Base-by-base conservation (phyloP, 2,113 vertebrate species). In the Castor canadensis region DNA sequence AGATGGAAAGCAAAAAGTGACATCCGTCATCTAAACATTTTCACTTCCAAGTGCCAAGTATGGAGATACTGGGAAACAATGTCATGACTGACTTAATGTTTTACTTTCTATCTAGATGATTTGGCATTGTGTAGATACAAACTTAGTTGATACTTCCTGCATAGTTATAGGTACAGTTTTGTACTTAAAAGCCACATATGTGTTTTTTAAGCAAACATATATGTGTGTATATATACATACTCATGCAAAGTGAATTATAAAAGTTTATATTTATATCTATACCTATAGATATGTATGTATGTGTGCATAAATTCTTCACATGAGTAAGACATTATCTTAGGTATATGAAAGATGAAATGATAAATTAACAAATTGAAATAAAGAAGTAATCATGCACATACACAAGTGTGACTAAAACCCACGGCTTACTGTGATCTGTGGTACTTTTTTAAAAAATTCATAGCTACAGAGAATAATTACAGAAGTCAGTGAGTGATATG, bases 1-100 rank as follows among this genome's bases (percentile, higher is more conserved):
- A 97, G 72, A 97, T 94, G 95, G 94, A 87, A 96, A 95, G 69
- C 86, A 66, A 73, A 79, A 92, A 91, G 91, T 38, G 79, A 47
- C 82, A 95, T 96, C 77, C 40, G 89, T 92, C 91, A 93, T 93
- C 72, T 92, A 96, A 97, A 96, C 73, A 91, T 96, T 97, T 97
- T 92, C 67, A 67, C 97, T 95, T 88, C n/a, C 72, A 30, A 56
- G 13, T 87, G 76, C 95, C 96, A 96, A 96, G 69, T 67, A 54
- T 96, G 72, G 54, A 92, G 90, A 93, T 60, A 62, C 77, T 96
- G 92, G 96, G 73, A 97, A 95, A 93, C 84, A 89, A 54, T 0
- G 9, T 91, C 28, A 79, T 38, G 82, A 93, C 89, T 97, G 85
- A 93, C 72, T 30, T n/a, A 87, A 90, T 85, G 77, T 77, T 96